Percentiles rank a stretch among this genome's conserved stretches.
These are phyloP conservation scores for Polypterus senegalus DNA, from an alignment of 2,113 vertebrate genomes.

Conservation along the genomic window DNA sequence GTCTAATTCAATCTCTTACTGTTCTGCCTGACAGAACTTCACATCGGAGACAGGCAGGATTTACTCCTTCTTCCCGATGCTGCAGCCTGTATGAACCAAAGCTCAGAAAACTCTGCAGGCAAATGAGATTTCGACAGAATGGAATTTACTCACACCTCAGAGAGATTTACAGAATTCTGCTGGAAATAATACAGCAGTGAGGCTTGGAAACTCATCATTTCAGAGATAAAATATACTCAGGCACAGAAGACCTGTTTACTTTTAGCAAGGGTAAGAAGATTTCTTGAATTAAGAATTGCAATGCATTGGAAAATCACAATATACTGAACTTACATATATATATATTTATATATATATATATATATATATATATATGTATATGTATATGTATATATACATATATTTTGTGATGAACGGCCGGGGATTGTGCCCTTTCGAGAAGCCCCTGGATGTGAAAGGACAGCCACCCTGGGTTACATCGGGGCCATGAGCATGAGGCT, in stretches of 20 bases:
- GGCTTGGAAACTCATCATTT: slow-evolving; percentile 1
- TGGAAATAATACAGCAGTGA: not conserved
- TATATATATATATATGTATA: too few relatives aligned
- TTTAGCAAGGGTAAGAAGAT: not conserved
- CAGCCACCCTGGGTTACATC: too few relatives aligned
- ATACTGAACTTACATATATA: too few relatives aligned
- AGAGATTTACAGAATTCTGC: slow-evolving; percentile 4
- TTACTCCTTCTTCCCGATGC: not conserved
- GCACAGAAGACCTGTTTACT: not conserved
- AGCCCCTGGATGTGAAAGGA: too few relatives aligned
- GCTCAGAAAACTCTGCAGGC: not conserved
- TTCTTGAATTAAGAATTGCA: too few relatives aligned
- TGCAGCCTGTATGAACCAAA: not conserved
- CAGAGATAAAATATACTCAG: not conserved
- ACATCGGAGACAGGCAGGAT: slow-evolving; percentile 1
- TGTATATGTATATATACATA: too few relatives aligned
- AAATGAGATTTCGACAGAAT: not conserved
- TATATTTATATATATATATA: too few relatives aligned
- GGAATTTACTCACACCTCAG: not conserved
- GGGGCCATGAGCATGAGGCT: too few relatives aligned
- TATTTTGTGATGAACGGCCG: too few relatives aligned
- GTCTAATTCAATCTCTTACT: slow-evolving; percentile 2
- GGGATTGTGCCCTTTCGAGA: too few relatives aligned
- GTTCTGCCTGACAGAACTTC: not conserved
- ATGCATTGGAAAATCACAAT: too few relatives aligned